Conservation (phyloP, 1,140 invertebrate species). For the Atopsyche davidsoni region DNA sequence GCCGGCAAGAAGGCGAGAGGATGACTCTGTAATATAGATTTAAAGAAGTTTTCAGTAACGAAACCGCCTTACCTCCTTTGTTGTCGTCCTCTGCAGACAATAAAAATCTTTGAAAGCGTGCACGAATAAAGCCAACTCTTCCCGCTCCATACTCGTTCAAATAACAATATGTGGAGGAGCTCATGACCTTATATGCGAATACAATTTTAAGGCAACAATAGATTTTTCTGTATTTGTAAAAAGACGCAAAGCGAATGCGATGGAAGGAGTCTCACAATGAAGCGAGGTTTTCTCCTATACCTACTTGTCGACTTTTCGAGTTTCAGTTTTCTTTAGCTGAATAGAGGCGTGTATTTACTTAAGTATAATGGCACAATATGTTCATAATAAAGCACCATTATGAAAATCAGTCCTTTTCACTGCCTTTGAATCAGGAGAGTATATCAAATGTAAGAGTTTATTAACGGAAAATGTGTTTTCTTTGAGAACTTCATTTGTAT, state of each 20-base stretch:
- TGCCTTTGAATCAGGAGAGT: too few relatives aligned
- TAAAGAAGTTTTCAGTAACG: conserved; percentile 12
- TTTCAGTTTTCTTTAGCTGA: background rate
- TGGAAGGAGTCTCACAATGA: background rate
- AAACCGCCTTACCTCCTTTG: conserved; percentile 11
- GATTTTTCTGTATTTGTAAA: conserved; percentile 11
- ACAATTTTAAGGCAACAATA: conserved; percentile 14
- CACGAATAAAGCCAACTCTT: conserved; percentile 16
- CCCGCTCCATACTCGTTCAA: conserved; percentile 13
- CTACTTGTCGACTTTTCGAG: conserved; percentile 1
- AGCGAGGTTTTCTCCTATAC: background rate
- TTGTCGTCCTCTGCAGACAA: conserved; percentile 10
- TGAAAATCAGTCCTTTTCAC: too few relatives aligned
- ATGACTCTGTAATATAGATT: conserved; percentile 8
- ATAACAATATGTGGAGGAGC: conserved; percentile 14
- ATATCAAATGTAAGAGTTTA: too few relatives aligned
- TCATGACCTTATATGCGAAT: conserved; percentile 14
- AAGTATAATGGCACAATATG: too few relatives aligned
- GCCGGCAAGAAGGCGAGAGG: conserved; percentile 7
- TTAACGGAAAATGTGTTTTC: too few relatives aligned
- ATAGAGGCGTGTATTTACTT: too few relatives aligned
- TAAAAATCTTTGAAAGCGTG: conserved; percentile 14
- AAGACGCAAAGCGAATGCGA: conserved; percentile 12
- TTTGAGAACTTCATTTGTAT: too few relatives aligned
- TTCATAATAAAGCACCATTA: too few relatives aligned